Base-by-base conservation (phyloP, 2,888 invertebrate genomes). In the Platycheirus rosarum region DNA sequence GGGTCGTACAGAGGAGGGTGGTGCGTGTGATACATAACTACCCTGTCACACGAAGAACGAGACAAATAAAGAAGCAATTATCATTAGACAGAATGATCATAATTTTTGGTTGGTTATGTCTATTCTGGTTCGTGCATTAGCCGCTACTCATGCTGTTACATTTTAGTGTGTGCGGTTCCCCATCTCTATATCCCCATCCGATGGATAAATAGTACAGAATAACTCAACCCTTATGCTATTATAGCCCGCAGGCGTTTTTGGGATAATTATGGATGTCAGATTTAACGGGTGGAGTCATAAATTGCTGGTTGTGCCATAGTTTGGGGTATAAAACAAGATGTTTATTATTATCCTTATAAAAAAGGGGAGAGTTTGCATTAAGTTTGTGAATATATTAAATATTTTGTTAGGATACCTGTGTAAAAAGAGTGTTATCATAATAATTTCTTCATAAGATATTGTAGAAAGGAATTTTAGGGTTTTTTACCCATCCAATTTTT, bases 61-160 rank as follows among this genome's bases (percentile, higher is more conserved):
- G 16, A 18, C 26, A 68, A 66, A 75, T 75, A 60, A 75, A 75
- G 57, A 75, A 75, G 35, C 60, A 75, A 68, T 75, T 75, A 60
- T 57, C 66, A 42, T 44, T 44, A 44, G 42, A 46, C 32, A 60
- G 57, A 42, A 75, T 66, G 74, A 49, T 60, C 40, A 60, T 75
- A 68, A 75, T 68, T 66, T 75, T 68, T 35, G 42, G 66, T 51
- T 35, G 60, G 29, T 60, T 44, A 60, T 51, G 60, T 40, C 68
- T 44, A 60, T 51, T 42, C 44, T 51, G 37, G 42, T 40, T 32
- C 20, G 42, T 42, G 37, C 55, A 48, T 57, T 65, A 49, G 37
- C 40, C 16, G 18, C 13, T 55, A n/a, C n/a, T n/a, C n/a, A n/a
- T 37, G 26, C 53, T n/a, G 9, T 40, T n/a, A 49, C 32, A 57